Conservation (phyloP, 1,140 invertebrate species). For the Eueides isabella region DNA sequence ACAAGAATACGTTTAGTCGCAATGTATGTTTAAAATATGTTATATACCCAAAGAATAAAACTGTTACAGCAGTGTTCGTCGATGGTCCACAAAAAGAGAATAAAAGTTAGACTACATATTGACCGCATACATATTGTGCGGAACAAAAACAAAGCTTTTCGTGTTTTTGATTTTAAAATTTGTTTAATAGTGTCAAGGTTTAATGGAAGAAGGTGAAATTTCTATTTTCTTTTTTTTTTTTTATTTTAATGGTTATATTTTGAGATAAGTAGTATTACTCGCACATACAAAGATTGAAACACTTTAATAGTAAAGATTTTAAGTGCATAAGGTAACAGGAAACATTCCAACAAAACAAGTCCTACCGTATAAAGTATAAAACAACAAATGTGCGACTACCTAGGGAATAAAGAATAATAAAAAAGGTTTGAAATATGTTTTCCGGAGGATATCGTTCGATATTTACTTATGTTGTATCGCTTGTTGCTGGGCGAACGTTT, state of each 20-base stretch:
- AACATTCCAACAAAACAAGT: no score
- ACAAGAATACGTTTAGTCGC: no score
- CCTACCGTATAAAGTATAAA: background rate
- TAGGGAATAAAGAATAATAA: slow-evolving; percentile 5
- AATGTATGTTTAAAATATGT: no score
- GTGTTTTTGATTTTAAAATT: slow-evolving; percentile 14
- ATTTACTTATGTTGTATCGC: background rate
- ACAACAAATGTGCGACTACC: background rate
- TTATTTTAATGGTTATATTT: background rate
- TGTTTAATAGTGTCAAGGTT: slow-evolving; percentile 11
- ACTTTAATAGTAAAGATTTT: no score
- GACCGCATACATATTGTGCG: slow-evolving; percentile 16
- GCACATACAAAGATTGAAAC: background rate
- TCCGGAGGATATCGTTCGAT: background rate
- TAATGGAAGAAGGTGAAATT: background rate
- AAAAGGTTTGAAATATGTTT: background rate
- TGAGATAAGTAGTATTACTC: background rate
- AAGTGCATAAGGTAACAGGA: no score
- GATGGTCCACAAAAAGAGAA: slow-evolving; percentile 10
- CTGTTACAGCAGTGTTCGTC: background rate
- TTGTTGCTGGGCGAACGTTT: background rate
- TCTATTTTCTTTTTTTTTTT: background rate
- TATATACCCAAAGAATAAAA: background rate
- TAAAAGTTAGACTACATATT: slow-evolving; percentile 7
- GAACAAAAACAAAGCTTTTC: slow-evolving; percentile 16